Percentiles rank a stretch among this genome's conserved stretches.
Evolutionary conservation across 1,140 invertebrate genomes (phyloP).

Genomic region (Rhynchophorus ferrugineus): DNA sequence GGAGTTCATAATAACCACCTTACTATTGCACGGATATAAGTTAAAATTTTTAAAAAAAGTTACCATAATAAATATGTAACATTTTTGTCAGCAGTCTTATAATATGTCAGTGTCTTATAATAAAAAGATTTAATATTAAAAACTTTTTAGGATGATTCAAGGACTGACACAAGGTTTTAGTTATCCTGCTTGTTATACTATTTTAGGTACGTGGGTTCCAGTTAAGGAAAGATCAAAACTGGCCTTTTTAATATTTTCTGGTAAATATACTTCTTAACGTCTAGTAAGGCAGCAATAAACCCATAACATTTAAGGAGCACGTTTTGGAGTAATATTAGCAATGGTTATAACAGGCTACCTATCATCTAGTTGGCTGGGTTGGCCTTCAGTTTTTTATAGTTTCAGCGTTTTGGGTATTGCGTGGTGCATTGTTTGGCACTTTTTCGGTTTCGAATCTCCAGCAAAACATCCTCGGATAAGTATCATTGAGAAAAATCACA

Average conservation of each 20-base stretch:
- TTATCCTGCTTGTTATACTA: constrained; percentile 15
- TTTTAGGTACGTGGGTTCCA: constrained; percentile 14
- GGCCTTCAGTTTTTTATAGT: constrained; percentile 70
- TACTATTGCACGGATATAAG: no score
- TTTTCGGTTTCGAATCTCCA: constrained; percentile 59
- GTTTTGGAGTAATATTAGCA: constrained; percentile 55
- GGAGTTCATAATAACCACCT: no score
- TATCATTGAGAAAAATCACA: constrained; percentile 51
- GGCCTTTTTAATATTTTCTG: constrained; percentile 14
- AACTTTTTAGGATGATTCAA: constrained; percentile 9
- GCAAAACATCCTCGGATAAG: constrained; percentile 49
- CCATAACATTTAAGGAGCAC: constrained; percentile 10
- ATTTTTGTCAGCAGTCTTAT: no score
- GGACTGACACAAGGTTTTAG: constrained; percentile 17
- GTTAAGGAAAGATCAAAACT: constrained; percentile 16
- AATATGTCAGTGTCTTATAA: not conserved
- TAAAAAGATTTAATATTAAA: not conserved
- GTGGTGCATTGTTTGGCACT: constrained; percentile 54
- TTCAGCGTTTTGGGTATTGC: constrained; percentile 55
- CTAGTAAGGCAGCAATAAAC: not conserved
- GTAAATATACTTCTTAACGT: constrained; percentile 4
- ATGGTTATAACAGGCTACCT: constrained; percentile 60
- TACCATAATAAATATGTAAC: no score
- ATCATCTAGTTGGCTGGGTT: constrained; percentile 54
- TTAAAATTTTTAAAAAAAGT: no score